Evolutionary conservation across 2,888 invertebrate genomes (phyloP), one percentile per base, ranked within the genome.

Genomic region (Brachylomia viminalis): DNA sequence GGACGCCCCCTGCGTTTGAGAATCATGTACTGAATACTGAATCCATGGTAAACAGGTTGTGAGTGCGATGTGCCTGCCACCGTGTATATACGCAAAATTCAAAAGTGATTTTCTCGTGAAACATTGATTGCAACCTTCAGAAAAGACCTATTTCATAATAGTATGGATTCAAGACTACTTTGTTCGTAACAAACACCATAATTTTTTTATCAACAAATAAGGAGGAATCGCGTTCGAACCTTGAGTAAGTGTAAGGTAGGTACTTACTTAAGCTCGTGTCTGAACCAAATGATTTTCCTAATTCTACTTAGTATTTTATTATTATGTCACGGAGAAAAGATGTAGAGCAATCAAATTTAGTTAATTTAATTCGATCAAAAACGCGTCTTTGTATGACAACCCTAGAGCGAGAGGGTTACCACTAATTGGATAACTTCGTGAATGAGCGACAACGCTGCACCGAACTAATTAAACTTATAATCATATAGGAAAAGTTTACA

Each of bases 371-470:
- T 52, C 15, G 10, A 42, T n/a, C 15, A 61, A 47, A 56, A 75
- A 47, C 1, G 23, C 27, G 23, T 33, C 3, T 23, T 23, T 30
- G 3, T 23, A 27, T 33, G 23, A 59, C 58, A 67, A 49, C 59
- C 69, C 68, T 23, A n/a, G 27, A 27, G 27, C 33, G 58, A 27
- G 33, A 78, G 27, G 27, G 33, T 61, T 33, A 23, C 15, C 27
- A 47, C 45, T 80, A 85, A 86, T 85, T 79, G 69, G 78, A 84
- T 75, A 80, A 83, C 62, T 76, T 74, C 20, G 75, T 66, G 58
- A 71, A 23, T 66, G 52, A 61, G 33, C 49, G 33, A 54, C 64
- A 13, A 15, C 33, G 75, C 69, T 79, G 64, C 61, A 67, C 17
- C 62, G 27, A 65, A 66, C 77, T 82, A 61, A 82, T 67, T 82